phyloP scores from a whole-genome alignment of 2,888 invertebrate species.

The Sesia bembeciformis region DNA sequence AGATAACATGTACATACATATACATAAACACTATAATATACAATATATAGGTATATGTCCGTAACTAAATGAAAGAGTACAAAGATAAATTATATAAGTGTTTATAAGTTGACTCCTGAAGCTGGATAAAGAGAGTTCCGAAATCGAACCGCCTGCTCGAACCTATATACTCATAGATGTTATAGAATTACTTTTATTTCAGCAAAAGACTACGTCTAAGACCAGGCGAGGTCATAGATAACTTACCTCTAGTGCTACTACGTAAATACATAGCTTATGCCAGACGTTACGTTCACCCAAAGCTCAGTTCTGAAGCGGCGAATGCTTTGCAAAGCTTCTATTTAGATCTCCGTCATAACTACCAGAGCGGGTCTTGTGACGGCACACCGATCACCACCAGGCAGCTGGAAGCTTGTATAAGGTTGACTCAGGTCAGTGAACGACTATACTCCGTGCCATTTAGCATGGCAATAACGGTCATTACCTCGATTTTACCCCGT shows the following conservation, averaged over 20 bases:
- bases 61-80: no score
- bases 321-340: slow-evolving; percentile 85
- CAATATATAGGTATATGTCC: no score
- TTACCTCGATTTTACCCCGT: no score
- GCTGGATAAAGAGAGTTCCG: no score
- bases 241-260: slow-evolving; percentile 83
- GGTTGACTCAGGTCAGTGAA: slow-evolving; percentile 80
- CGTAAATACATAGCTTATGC: slow-evolving; percentile 95
- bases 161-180: no score
- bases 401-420: slow-evolving; percentile 90
- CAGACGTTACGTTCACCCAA: slow-evolving; percentile 88
- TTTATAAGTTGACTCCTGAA: no score
- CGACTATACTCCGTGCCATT: background rate
- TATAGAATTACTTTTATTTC: no score
- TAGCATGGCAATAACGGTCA: background rate
- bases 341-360: slow-evolving; percentile 80
- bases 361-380: slow-evolving; percentile 78
- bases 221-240: slow-evolving; percentile 78
- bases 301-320: slow-evolving; percentile 82
- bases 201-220: slow-evolving; percentile 76
- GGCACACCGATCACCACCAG: slow-evolving; percentile 86
- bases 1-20: no score
- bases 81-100: no score
- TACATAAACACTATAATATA: no score
- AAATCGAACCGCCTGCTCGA: no score